Conservation (phyloP, 2,888 invertebrate genomes). For the Pollenia labialis region DNA sequence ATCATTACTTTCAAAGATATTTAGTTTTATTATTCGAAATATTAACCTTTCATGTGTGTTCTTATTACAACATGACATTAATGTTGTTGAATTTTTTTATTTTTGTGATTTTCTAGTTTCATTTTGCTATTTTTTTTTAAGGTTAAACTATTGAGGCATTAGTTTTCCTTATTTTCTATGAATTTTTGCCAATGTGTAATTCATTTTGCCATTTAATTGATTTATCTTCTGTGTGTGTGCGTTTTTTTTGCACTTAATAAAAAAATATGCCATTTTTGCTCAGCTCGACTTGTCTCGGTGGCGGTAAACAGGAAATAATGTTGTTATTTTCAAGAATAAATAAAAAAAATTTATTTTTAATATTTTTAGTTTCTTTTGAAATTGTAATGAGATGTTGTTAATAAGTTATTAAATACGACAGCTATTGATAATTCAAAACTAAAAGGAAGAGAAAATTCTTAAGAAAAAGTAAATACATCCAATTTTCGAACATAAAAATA, state of each 20-base stretch:
- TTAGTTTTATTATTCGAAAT: slow-evolving; percentile 16
- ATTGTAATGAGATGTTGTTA: slow-evolving; percentile 41
- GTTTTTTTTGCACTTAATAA: slow-evolving; percentile 41
- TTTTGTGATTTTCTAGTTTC: slow-evolving; percentile 30
- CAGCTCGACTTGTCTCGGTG: slow-evolving; percentile 3
- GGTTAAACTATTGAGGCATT: slow-evolving; percentile 71
- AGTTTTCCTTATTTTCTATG: slow-evolving; percentile 64
- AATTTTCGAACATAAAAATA: too few species aligned
- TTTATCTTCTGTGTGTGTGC: neutral
- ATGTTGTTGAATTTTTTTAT: slow-evolving; percentile 19
- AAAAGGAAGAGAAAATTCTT: slow-evolving; percentile 30
- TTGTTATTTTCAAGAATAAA: slow-evolving; percentile 46
- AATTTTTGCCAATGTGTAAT: slow-evolving; percentile 64
- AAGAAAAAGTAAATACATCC: neutral
- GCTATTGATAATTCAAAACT: slow-evolving; percentile 14
- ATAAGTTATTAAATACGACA: slow-evolving; percentile 30
- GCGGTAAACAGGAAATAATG: slow-evolving; percentile 61
- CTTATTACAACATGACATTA: slow-evolving; percentile 71
- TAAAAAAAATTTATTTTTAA: slow-evolving; percentile 43
- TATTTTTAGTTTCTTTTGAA: slow-evolving; percentile 18
- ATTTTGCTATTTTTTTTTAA: slow-evolving; percentile 54
- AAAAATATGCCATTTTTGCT: slow-evolving; percentile 4
- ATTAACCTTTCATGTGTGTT: slow-evolving; percentile 71
- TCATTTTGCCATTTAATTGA: slow-evolving; percentile 66
- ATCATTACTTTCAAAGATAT: slow-evolving; percentile 31